Percentiles rank a stretch among this genome's conserved stretches.
phyloP scores from a whole-genome alignment of 2,888 invertebrate genomes.

The Pycnomerus fuliginosus region DNA sequence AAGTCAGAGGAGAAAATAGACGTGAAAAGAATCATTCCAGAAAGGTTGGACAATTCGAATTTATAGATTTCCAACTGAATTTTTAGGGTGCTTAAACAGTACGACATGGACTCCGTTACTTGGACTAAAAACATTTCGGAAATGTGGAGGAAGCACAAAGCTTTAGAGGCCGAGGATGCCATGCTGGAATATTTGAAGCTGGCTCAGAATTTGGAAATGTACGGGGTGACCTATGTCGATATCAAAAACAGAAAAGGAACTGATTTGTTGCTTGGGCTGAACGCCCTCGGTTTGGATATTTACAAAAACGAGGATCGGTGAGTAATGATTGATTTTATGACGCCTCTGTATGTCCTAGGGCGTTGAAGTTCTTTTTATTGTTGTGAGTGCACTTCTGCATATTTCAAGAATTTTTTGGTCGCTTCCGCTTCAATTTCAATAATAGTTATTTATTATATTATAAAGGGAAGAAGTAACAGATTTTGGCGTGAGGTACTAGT shows the following conservation, averaged over 20 bases:
- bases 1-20: neutral
- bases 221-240: constrained; percentile 97
- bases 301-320: constrained; percentile 96
- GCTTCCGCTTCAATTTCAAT: too few species aligned
- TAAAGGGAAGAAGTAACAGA: too few species aligned
- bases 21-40: constrained; percentile 82
- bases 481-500: too few species aligned
- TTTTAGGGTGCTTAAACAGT: constrained; percentile 86
- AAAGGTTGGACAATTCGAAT: constrained; percentile 58
- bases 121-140: constrained; percentile 96
- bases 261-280: constrained; percentile 94
- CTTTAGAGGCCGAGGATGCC: constrained; percentile 90
- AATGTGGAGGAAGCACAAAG: constrained; percentile 96
- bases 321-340: too few species aligned
- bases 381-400: too few species aligned
- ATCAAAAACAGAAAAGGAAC: constrained; percentile 99
- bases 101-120: constrained; percentile 93
- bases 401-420: too few species aligned
- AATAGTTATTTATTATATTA: too few species aligned
- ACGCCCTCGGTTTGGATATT: constrained; percentile 95
- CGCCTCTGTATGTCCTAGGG: too few species aligned
- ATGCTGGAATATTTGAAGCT: constrained; percentile 99
- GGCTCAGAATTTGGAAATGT: constrained; percentile 96
- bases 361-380: too few species aligned
- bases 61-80: neutral